phyloP scores from a whole-genome alignment of 1,140 invertebrate genomes.

The Diachasmimorpha longicaudata region DNA sequence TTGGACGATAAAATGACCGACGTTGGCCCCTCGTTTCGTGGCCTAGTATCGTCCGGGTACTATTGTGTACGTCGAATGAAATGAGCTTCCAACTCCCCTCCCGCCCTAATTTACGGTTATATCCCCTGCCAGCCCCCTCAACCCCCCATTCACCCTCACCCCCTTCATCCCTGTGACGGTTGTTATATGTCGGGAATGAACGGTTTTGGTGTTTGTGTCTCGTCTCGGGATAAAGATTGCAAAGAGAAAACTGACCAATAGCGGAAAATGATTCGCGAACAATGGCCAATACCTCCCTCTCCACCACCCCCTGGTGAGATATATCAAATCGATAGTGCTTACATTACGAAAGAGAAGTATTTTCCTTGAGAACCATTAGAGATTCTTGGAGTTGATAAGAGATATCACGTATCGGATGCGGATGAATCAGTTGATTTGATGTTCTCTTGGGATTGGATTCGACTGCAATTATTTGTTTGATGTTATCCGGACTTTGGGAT shows the following conservation, averaged over 20 bases:
- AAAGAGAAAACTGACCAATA: background rate
- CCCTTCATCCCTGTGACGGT: no score
- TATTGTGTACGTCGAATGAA: slow-evolving; percentile 46
- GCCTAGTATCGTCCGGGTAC: slow-evolving; percentile 36
- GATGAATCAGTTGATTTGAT: background rate
- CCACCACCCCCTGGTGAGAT: background rate
- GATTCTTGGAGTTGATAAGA: background rate
- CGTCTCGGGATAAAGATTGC: background rate
- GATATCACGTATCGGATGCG: background rate
- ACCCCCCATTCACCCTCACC: no score
- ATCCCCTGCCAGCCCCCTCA: no score
- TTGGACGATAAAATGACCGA: slow-evolving; percentile 43
- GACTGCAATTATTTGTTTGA: background rate
- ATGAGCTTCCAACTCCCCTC: slow-evolving; percentile 37
- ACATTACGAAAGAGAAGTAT: background rate
- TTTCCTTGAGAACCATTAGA: background rate
- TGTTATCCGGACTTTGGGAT: background rate
- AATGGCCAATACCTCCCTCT: background rate
- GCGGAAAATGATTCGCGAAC: background rate
- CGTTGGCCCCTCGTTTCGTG: slow-evolving; percentile 34
- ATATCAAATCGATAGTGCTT: background rate
- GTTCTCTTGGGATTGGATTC: background rate
- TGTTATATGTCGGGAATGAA: background rate
- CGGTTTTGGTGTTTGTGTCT: slow-evolving; percentile 3
- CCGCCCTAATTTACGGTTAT: slow-evolving; percentile 44